Evolutionary conservation across 2,888 invertebrate species (phyloP).

Genomic region (Scaptomyza tumidula): DNA sequence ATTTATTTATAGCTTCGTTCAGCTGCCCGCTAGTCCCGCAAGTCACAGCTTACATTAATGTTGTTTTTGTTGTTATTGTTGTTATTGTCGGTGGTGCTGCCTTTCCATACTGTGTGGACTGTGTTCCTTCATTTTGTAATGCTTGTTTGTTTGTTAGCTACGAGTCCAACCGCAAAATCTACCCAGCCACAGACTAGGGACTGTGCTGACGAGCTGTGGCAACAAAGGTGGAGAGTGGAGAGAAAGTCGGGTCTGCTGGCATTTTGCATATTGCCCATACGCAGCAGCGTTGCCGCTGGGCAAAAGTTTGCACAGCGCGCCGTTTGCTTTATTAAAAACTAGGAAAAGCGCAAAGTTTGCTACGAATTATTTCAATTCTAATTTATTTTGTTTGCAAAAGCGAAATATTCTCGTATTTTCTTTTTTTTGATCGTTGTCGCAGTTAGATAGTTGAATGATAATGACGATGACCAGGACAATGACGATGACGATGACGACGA

Average conservation of each 20-base stretch:
- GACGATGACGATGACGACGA: constrained; percentile 6
- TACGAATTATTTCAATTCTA: constrained; percentile 78
- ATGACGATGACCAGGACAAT: constrained; percentile 50
- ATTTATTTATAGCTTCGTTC: constrained; percentile 71
- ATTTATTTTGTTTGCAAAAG: constrained; percentile 77
- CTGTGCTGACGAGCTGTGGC: constrained; percentile 3
- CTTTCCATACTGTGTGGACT: constrained; percentile 31
- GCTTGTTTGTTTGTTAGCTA: constrained; percentile 72
- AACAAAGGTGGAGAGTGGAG: not conserved
- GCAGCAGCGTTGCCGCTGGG: constrained; percentile 70
- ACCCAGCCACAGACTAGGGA: constrained; percentile 30
- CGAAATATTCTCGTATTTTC: constrained; percentile 66
- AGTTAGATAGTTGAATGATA: constrained; percentile 74
- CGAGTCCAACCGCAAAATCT: constrained; percentile 76
- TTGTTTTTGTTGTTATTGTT: constrained; percentile 11
- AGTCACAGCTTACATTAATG: constrained; percentile 19
- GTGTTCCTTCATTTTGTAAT: constrained; percentile 54
- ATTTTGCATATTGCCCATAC: constrained; percentile 80
- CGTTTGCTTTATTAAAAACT: constrained; percentile 79
- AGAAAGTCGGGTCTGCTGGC: constrained; percentile 45
- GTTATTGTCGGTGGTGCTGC: constrained; percentile 16
- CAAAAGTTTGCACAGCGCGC: constrained; percentile 68
- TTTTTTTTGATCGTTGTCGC: constrained; percentile 73
- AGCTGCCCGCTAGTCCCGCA: constrained; percentile 27
- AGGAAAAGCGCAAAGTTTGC: constrained; percentile 67